Evolutionary conservation across 2,888 invertebrate species (phyloP).

Genomic region (Barypeithes pellucidus): DNA sequence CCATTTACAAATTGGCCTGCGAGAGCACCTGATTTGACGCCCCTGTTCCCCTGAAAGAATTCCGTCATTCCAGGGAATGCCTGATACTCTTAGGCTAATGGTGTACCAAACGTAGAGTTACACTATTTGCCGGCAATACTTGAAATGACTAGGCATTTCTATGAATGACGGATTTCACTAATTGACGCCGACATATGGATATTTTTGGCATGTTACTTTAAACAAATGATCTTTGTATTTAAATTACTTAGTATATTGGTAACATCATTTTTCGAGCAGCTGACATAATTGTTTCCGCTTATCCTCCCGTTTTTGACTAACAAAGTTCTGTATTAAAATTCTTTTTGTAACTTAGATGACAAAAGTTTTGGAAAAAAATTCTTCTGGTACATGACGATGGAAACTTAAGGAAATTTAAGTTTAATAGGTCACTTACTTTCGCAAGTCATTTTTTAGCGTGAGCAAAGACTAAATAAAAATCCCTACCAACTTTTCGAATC

Average conservation of each 20-base stretch:
- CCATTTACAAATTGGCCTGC: too few relatives aligned
- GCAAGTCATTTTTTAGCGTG: constrained; percentile 46
- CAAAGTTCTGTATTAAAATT: constrained; percentile 17
- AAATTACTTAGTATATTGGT: neutral
- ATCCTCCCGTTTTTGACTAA: neutral
- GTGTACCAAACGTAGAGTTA: too few relatives aligned
- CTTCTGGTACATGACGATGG: constrained; percentile 44
- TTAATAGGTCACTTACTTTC: constrained; percentile 61
- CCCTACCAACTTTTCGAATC: constrained; percentile 48
- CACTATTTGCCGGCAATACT: too few relatives aligned
- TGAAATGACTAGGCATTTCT: too few relatives aligned
- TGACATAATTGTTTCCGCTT: constrained; percentile 3
- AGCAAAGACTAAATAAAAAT: constrained; percentile 53
- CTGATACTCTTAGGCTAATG: too few relatives aligned
- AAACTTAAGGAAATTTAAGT: constrained; percentile 55
- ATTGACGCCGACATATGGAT: too few relatives aligned
- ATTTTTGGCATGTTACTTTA: too few relatives aligned
- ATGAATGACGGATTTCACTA: too few relatives aligned
- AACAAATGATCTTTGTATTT: too few relatives aligned
- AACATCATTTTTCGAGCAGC: neutral
- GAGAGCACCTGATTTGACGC: too few relatives aligned
- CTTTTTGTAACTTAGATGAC: constrained; percentile 31
- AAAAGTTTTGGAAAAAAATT: constrained; percentile 39
- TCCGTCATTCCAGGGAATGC: too few relatives aligned
- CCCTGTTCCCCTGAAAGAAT: too few relatives aligned